phyloP scores from a whole-genome alignment of 2,888 invertebrate genomes.

The Dolichopus griseipennis region DNA sequence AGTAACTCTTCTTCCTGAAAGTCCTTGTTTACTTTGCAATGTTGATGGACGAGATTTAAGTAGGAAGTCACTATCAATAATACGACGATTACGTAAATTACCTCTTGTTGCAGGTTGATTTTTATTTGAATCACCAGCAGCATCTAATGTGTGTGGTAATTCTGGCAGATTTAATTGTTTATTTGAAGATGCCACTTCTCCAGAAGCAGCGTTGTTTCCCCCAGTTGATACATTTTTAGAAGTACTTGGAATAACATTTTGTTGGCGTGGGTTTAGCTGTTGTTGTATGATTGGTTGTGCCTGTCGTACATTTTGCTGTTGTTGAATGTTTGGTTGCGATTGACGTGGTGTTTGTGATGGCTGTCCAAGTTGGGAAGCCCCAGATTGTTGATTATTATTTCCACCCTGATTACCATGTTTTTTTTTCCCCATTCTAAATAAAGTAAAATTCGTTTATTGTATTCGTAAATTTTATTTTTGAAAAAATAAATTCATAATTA shows the following conservation, averaged over 20 bases:
- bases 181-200: background rate
- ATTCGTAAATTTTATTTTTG: too few relatives aligned
- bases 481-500: too few relatives aligned
- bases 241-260: background rate
- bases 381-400: too few relatives aligned
- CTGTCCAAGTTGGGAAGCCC: too few relatives aligned
- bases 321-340: background rate
- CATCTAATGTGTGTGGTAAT: background rate
- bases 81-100: constrained; percentile 18
- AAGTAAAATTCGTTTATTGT: too few relatives aligned
- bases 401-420: too few relatives aligned
- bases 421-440: too few relatives aligned
- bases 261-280: background rate
- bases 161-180: background rate
- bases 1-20: constrained; percentile 44
- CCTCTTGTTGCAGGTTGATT: constrained; percentile 9
- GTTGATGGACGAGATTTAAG: constrained; percentile 27
- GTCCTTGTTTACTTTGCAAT: constrained; percentile 41
- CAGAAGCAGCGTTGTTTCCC: background rate
- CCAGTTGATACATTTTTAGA: background rate
- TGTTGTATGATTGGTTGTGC: background rate
- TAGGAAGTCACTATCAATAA: constrained; percentile 9
- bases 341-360: background rate
- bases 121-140: background rate
- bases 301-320: background rate